Base-by-base conservation (phyloP, 2,113 vertebrate genomes). In the Oncorhynchus masou region DNA sequence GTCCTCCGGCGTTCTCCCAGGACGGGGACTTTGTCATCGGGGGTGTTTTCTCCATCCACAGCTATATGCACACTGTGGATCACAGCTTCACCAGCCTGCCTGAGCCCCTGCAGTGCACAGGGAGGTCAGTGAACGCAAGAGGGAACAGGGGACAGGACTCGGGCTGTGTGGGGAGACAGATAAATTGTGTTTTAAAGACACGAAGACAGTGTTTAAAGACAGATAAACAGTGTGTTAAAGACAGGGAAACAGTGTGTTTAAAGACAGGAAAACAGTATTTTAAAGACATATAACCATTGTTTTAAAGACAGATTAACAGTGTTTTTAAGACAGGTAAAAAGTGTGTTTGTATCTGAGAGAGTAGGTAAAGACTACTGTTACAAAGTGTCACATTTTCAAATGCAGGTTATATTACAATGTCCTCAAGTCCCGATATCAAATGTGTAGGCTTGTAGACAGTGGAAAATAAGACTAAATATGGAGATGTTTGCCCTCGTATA, bases 21-120 rank as follows among this genome's bases (percentile, higher is more conserved):
- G 87, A 88, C 16, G 91, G 91, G 54, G 89, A 92, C 71, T 91
- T 88, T 31, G 2, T 91, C 19, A 82, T 92, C 64, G 91, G 90
- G 3, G 90, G 90, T 16, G 82, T 87, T 78, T 93, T 93, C 49
- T 79, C 90, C 0, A 87, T 93, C 0, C 91, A 93, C 64, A 2
- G 81, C 73, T 83, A 85, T 11, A 72, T 74, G 25, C 27, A 80
- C 24, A 86, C 74, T 27, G 70, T 81, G 31, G 81, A 81, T 22
- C 68, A 84, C 25, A 79, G 83, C 74, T 92, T 90, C 68, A 91
- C 78, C 65, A 76, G 19, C 48, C 20, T 76, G 60, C 92, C 92
- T 77, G 81, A 86, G 57, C 66, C 86, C 16, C 25, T 85, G 3
- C 76, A 60, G 27, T 92, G 91, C 79, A 85, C 65, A 76, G 90